phyloP scores from a whole-genome alignment of 2,113 vertebrate genomes.

The Callionymus lyra region DNA sequence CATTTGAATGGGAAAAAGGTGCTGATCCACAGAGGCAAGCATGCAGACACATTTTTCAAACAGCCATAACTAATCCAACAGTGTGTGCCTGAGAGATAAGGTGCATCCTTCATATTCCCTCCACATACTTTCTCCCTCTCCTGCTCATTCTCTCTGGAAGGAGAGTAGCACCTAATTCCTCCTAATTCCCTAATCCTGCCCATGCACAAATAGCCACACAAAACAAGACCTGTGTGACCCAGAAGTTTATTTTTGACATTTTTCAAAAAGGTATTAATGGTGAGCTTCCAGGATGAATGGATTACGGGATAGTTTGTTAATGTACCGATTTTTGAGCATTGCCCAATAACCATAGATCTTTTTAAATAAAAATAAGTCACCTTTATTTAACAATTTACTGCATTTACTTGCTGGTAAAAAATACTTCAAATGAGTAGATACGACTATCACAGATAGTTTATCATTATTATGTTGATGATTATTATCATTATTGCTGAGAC shows the following conservation, averaged over 20 bases:
- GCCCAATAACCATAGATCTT: not conserved
- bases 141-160: slow-evolving; percentile 23
- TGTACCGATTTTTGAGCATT: not conserved
- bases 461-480: too few species aligned
- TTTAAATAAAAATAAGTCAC: slow-evolving; percentile 1
- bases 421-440: too few species aligned
- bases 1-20: slow-evolving; percentile 40
- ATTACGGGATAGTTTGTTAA: too few species aligned
- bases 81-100: slow-evolving; percentile 62
- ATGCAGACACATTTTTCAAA: slow-evolving; percentile 16
- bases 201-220: slow-evolving; percentile 31
- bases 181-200: slow-evolving; percentile 56
- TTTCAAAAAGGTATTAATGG: slow-evolving; percentile 21
- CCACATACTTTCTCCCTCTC: slow-evolving; percentile 29
- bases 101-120: slow-evolving; percentile 49
- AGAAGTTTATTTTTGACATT: slow-evolving; percentile 5
- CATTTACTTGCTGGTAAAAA: too few species aligned
- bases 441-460: too few species aligned
- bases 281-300: too few species aligned
- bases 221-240: slow-evolving; percentile 10
- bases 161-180: slow-evolving; percentile 55
- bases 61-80: slow-evolving; percentile 55
- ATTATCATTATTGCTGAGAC: too few species aligned
- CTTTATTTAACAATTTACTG: too few species aligned
- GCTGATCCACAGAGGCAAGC: slow-evolving; percentile 31